Evolutionary conservation across 1,140 invertebrate species (phyloP).

Genomic region (Caligus rogercresseyi): DNA sequence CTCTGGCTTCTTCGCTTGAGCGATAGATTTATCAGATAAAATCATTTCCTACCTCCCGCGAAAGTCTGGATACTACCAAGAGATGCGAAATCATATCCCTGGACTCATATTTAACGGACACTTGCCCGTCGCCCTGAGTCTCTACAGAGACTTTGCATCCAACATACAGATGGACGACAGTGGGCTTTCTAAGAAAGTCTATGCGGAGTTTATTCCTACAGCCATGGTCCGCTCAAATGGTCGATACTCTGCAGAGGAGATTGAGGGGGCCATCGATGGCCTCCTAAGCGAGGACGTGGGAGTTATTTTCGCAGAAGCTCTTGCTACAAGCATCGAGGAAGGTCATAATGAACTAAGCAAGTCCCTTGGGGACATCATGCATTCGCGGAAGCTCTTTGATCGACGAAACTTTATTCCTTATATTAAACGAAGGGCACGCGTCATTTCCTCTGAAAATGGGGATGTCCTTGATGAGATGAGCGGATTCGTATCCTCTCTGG

Average conservation of each 20-base stretch:
- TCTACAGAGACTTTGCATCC: background rate
- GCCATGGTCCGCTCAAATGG: background rate
- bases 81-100: constrained; percentile 2
- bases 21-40: background rate
- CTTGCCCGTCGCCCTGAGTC: background rate
- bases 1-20: background rate
- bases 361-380: background rate
- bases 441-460: background rate
- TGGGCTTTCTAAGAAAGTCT: background rate
- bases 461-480: background rate
- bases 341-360: background rate
- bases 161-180: background rate
- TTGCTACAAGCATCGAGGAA: background rate
- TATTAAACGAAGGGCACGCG: background rate
- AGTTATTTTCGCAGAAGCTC: background rate
- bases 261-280: background rate
- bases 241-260: background rate
- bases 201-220: background rate
- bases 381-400: background rate
- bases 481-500: background rate
- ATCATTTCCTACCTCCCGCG: background rate
- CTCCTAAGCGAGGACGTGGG: background rate
- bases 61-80: constrained; percentile 12
- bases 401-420: background rate
- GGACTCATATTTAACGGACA: background rate